Percentiles rank a stretch among this genome's conserved stretches.
Conservation (phyloP, 2,113 vertebrate species). For the Tauraco erythrolophus region DNA sequence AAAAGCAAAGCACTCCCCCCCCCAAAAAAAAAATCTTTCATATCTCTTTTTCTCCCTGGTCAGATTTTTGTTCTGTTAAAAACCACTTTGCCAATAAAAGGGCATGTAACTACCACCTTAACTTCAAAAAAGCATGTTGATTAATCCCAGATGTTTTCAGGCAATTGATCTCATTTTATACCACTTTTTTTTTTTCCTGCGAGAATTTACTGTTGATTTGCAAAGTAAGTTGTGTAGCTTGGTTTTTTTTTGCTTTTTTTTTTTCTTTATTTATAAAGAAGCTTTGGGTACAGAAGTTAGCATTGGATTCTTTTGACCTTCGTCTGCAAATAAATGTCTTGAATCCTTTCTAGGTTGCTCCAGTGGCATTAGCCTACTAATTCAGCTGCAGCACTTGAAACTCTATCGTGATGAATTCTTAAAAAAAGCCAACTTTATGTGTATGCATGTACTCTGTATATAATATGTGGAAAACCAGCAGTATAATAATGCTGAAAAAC, state of each 20-base stretch:
- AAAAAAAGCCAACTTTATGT: not conserved
- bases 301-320: not conserved
- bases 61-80: not conserved
- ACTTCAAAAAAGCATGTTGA: not conserved
- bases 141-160: not conserved
- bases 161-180: not conserved
- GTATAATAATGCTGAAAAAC: not conserved
- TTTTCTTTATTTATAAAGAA: not conserved
- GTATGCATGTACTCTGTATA: fast-evolving
- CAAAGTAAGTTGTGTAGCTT: not conserved
- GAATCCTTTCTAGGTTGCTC: not conserved
- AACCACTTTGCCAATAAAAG: not conserved
- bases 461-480: fast-evolving
- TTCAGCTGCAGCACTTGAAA: not conserved
- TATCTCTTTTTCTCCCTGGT: not conserved
- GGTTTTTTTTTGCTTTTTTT: not conserved
- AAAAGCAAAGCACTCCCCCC: not conserved
- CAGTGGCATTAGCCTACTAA: not conserved
- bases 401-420: not conserved
- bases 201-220: not conserved
- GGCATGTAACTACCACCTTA: not conserved
- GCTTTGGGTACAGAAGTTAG: fast-evolving
- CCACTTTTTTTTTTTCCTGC: fast-evolving
- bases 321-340: not conserved
- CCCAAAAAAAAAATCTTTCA: not conserved